Evolutionary conservation across 2,888 invertebrate genomes (phyloP), one percentile per base, ranked within the genome.

Genomic region (Zeuzera pyrina): DNA sequence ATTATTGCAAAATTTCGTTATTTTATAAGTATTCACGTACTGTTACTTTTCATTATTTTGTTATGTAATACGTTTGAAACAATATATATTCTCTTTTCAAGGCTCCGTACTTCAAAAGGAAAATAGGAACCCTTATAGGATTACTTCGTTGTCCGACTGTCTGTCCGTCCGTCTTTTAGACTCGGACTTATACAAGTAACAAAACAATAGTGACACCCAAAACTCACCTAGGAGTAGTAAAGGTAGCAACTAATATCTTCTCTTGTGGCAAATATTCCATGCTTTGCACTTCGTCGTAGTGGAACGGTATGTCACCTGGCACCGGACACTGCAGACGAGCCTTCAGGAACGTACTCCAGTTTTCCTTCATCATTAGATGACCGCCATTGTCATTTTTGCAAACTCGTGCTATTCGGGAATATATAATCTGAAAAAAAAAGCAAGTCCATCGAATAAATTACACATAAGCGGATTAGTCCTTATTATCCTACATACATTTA

Each of bases 271-370:
- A 76, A 60, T 92, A 94, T 23, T 89, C 88, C 49, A 93, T 88
- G 43, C 92, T 90, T 69, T 94, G 94, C n/a, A 95, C 90, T 64
- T 95, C 93, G 60, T 95, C 89, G 54, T 93, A 95, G 67, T 93
- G 91, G 73, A 94, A 95, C 0, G 95, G 94, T 60, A 92, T 91
- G 31, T 93, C 92, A 0, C 94, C 95, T 0, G 91, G 91, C 8
- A 93, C 70, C 0, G 94, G 91, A 54, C 95, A 95, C 59, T 91
- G 92, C 6, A 95, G 71, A 0, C 95, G 86, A 0, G 95, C 94
- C 70, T 95, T 95, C 10, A 93, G 78, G 64, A 93, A 95, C 0
- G 95, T 94, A n/a, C 94, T 93, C 95, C 96, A 97, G 45, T 91
- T 93, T 47, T 95, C 91, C 45, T 89, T 90, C 61, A 92, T 84